phyloP scores from a whole-genome alignment of 1,140 invertebrate species.

The Caenorhabditis inopinata region DNA sequence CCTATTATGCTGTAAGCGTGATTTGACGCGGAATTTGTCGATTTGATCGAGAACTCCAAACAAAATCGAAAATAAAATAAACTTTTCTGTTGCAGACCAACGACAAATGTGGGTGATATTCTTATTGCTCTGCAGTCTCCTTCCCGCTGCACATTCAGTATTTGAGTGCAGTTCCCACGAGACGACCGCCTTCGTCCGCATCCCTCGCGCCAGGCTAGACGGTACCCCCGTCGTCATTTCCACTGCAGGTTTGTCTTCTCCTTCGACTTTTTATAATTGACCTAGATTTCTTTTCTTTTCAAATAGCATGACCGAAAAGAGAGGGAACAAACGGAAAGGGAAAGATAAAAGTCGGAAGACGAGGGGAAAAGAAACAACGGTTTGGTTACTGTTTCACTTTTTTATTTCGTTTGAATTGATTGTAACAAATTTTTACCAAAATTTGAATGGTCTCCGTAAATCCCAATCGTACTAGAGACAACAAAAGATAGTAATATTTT shows the following conservation, averaged over 20 bases:
- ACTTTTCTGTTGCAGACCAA: not conserved
- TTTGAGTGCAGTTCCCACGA: constrained; percentile 63
- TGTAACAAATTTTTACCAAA: too few relatives aligned
- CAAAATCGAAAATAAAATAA: too few relatives aligned
- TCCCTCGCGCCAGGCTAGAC: constrained; percentile 62
- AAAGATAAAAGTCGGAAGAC: not conserved
- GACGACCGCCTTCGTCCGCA: constrained; percentile 65
- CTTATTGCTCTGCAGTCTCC: not conserved
- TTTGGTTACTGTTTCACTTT: not conserved
- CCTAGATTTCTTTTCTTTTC: constrained; percentile 16
- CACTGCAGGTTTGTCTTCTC: constrained; percentile 53
- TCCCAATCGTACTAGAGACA: too few relatives aligned
- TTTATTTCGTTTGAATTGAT: too few relatives aligned
- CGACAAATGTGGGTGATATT: not conserved
- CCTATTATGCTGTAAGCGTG: too few relatives aligned
- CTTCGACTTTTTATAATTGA: not conserved
- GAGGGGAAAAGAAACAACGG: not conserved
- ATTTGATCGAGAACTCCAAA: too few relatives aligned
- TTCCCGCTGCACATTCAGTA: constrained; percentile 39
- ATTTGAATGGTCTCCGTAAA: too few relatives aligned
- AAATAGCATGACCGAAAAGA: not conserved
- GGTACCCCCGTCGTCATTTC: constrained; percentile 64
- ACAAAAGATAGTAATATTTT: not conserved
- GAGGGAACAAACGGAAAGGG: not conserved
- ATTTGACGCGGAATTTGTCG: too few relatives aligned